phyloP scores from a whole-genome alignment of 2,888 invertebrate species.

The Temnothorax ravouxi region DNA sequence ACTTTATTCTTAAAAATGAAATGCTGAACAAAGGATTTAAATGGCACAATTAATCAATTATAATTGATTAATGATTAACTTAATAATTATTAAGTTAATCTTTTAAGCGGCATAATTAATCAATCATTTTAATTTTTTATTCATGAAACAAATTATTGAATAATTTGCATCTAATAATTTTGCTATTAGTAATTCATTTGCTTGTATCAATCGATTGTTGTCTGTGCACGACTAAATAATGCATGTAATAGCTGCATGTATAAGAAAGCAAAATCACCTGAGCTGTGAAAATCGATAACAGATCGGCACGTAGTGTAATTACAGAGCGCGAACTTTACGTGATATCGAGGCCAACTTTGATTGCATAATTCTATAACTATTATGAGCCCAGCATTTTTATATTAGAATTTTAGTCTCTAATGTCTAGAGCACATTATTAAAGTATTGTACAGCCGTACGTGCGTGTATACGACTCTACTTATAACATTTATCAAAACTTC shows the following conservation, averaged over 20 bases:
- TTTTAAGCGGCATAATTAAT: background rate
- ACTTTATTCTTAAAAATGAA: background rate
- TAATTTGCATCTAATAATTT: background rate
- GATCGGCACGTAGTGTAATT: conserved; percentile 16
- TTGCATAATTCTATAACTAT: conserved; percentile 13
- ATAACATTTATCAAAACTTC: background rate
- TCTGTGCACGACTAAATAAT: background rate
- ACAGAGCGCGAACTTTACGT: background rate
- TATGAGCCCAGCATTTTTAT: background rate
- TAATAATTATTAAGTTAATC: no score
- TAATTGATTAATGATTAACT: no score
- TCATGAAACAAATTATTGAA: background rate
- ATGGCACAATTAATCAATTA: background rate
- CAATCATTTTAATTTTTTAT: conserved; percentile 9
- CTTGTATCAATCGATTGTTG: background rate
- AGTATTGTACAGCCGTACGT: background rate
- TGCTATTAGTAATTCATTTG: background rate
- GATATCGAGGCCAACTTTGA: background rate
- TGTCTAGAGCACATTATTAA: background rate
- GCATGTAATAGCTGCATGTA: background rate
- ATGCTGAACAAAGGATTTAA: background rate
- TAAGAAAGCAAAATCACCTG: background rate
- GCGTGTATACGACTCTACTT: background rate
- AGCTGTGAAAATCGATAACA: conserved; percentile 13
- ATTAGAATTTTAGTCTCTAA: background rate